These are phyloP conservation scores for Prosopocoilus inquinatus DNA, from an alignment of 2,888 invertebrate species.

Conservation along the genomic window DNA sequence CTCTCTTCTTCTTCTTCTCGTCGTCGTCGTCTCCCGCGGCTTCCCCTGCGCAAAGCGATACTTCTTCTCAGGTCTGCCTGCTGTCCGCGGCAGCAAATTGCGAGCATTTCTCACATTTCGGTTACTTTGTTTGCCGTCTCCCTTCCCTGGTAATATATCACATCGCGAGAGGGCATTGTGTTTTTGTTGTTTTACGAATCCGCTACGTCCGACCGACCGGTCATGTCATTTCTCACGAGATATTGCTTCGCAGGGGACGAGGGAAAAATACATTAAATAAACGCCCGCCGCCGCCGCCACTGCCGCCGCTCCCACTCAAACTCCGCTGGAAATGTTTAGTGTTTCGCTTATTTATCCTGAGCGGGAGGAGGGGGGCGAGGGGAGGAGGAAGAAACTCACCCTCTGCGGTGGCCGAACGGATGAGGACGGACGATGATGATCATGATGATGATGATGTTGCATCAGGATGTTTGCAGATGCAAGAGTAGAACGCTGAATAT, in stretches of 20 bases:
- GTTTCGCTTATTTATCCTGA: no score
- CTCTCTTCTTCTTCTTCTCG: no score
- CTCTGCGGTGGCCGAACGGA: no score
- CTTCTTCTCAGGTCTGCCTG: not conserved
- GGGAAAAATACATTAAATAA: conserved; percentile 9
- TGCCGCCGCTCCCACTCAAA: not conserved
- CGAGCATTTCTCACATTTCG: conserved; percentile 11
- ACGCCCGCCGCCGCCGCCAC: not conserved
- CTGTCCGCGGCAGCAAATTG: not conserved
- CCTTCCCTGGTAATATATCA: conserved; percentile 26
- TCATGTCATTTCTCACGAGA: conserved; percentile 28
- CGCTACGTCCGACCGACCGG: conserved; percentile 24
- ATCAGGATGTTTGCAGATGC: no score
- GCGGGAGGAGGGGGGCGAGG: no score
- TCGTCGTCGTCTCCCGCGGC: not conserved
- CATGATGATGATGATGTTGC: no score
- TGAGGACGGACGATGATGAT: no score
- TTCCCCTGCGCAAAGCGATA: not conserved
- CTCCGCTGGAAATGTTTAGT: not conserved
- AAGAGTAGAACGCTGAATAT: no score
- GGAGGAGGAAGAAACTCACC: no score
- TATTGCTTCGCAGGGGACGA: conserved; percentile 20
- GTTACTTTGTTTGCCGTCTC: conserved; percentile 23
- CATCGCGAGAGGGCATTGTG: conserved; percentile 23
- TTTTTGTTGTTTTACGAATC: conserved; percentile 22